A percentile compares a stretch with the other conserved stretches of the same genome.
phyloP scores from a whole-genome alignment of 2,797 vertebrate genomes.

The Coracias cyanogaster region DNA sequence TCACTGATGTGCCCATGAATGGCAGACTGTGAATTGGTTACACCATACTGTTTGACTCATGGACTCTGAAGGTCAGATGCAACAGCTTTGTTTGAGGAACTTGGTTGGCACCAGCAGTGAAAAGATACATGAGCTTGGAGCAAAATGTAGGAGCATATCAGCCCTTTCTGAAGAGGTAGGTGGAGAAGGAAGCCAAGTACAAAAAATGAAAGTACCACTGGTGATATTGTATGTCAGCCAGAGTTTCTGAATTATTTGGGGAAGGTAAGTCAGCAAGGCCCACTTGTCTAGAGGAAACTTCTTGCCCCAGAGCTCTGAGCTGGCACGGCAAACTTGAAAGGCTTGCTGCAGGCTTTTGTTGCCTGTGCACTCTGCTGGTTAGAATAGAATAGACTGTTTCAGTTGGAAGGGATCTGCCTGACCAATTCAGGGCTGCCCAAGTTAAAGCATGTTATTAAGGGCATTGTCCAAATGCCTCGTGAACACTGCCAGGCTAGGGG shows the following conservation, averaged over 20 bases:
- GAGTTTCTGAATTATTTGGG: neutral
- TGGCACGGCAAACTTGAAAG: neutral
- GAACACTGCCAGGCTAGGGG: too few relatives aligned
- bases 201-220: neutral
- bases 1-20: neutral
- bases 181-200: neutral
- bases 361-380: neutral
- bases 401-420: neutral
- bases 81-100: neutral
- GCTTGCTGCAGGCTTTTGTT: neutral
- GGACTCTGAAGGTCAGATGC: conserved; percentile 14
- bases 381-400: neutral
- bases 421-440: neutral
- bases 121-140: neutral
- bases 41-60: neutral
- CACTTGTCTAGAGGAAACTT: neutral
- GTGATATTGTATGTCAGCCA: neutral
- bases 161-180: neutral
- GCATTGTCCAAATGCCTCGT: neutral
- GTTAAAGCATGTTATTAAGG: neutral
- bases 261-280: neutral
- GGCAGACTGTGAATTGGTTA: neutral
- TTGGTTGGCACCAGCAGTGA: neutral
- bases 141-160: neutral
- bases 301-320: neutral